Percentiles rank a stretch among this genome's conserved stretches.
Evolutionary conservation across 1,140 invertebrate species (phyloP).

Genomic region (Lysiphlebus fabarum): DNA sequence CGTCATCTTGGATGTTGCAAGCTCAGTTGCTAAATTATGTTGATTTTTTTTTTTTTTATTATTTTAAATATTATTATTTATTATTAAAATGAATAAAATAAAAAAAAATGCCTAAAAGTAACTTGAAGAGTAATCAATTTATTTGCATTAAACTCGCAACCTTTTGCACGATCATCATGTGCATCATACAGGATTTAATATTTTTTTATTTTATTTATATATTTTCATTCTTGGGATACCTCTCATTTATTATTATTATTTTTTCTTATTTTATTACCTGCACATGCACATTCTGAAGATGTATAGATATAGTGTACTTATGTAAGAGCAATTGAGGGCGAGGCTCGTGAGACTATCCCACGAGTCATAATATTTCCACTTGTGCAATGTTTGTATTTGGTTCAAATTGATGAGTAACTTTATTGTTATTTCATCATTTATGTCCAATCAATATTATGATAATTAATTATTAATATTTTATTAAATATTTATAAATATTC

Average conservation of each 20-base stretch:
- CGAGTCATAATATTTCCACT: constrained; percentile 20
- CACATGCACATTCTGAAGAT: neutral
- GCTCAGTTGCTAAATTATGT: constrained; percentile 23
- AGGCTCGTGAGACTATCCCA: constrained; percentile 45
- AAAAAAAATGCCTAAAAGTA: neutral
- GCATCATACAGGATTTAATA: constrained; percentile 22
- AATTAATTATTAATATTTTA: neutral
- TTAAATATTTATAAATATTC: neutral
- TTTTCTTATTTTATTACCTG: no score
- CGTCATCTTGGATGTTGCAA: constrained; percentile 23
- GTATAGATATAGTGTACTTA: constrained; percentile 28
- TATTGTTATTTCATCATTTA: neutral
- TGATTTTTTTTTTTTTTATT: neutral
- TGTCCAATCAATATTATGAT: neutral
- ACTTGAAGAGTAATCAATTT: neutral
- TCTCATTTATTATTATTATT: no score
- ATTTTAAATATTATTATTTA: neutral
- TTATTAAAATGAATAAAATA: constrained; percentile 29
- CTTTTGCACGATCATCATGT: constrained; percentile 42
- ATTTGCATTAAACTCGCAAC: constrained; percentile 25
- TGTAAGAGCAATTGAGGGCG: constrained; percentile 39
- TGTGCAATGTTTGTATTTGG: constrained; percentile 17
- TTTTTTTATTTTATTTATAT: neutral
- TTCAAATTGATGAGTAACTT: constrained; percentile 4
- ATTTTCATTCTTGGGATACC: neutral